A percentile compares a stretch with the other conserved stretches of the same genome.
Evolutionary conservation across 2,113 vertebrate genomes (phyloP).

Genomic region (Petrocephalus microphthalmus): DNA sequence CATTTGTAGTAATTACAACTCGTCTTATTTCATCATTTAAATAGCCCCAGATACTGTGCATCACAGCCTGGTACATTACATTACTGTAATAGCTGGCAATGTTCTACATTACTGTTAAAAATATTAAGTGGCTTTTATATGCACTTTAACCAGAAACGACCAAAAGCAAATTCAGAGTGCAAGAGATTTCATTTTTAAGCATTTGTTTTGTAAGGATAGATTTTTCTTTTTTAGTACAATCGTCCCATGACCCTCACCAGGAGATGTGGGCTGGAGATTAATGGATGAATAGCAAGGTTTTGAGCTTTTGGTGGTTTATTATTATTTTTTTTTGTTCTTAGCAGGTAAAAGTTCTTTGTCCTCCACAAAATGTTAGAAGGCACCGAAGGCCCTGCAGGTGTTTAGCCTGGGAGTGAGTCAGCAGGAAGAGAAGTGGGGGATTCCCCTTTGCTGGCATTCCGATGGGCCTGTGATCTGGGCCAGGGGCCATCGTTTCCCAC

Average conservation of each 20-base stretch:
- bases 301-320: background rate
- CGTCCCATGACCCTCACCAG: background rate
- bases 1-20: constrained; percentile 61
- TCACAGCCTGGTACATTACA: constrained; percentile 39
- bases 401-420: background rate
- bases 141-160: background rate
- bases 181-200: background rate
- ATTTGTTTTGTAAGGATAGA: background rate
- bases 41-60: constrained; percentile 34
- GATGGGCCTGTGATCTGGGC: background rate
- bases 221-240: background rate
- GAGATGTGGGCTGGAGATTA: background rate
- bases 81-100: background rate
- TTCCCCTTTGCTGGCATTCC: background rate
- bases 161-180: background rate
- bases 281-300: background rate
- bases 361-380: background rate
- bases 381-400: background rate
- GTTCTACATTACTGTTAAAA: background rate
- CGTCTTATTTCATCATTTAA: constrained; percentile 56
- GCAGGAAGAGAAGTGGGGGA: background rate
- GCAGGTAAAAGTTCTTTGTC: background rate
- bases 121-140: background rate
- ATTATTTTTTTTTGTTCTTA: background rate
- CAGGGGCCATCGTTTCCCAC: background rate